Percentiles rank a stretch among this genome's conserved stretches.
These are phyloP conservation scores for Yponomeuta plumbellus DNA, from an alignment of 2,888 invertebrate genomes.

Conservation along the genomic window DNA sequence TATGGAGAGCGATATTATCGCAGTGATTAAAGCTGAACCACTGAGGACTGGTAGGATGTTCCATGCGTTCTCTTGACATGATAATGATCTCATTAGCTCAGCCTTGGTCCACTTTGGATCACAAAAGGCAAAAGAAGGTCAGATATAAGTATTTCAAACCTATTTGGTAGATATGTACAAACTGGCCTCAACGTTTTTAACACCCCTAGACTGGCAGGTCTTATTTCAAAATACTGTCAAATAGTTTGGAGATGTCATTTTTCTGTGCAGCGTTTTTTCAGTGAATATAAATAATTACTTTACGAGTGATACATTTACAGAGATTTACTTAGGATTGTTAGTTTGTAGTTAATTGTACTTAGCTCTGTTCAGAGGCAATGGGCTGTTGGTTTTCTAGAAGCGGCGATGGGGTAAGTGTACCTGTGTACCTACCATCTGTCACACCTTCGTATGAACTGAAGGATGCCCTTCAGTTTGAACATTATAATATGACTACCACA, in stretches of 20 bases:
- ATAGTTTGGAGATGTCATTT: conserved; percentile 63
- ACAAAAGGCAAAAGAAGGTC: neutral
- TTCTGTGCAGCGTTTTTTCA: conserved; percentile 47
- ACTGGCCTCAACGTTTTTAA: neutral
- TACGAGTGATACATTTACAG: conserved; percentile 3
- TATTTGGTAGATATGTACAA: neutral
- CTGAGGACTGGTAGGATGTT: conserved; percentile 23
- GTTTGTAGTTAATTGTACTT: conserved; percentile 20
- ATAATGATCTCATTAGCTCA: neutral
- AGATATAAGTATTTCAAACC: too few species aligned
- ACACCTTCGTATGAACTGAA: too few species aligned
- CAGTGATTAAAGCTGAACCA: neutral
- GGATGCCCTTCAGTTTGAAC: too few species aligned
- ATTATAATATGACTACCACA: too few species aligned
- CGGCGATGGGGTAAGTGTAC: conserved; percentile 49
- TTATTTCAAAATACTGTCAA: conserved; percentile 56
- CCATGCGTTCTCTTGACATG: neutral
- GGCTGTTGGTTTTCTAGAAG: conserved; percentile 59
- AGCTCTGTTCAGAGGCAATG: conserved; percentile 43
- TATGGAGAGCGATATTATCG: too few species aligned
- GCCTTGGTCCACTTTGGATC: neutral
- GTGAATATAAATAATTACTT: conserved; percentile 33
- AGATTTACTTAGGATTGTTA: conserved; percentile 16
- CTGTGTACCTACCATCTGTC: neutral
- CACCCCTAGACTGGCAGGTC: conserved; percentile 45